Evolutionary conservation across 2,797 vertebrate species (phyloP), one percentile per base, ranked within the genome.

Genomic region (Urocyon cinereoargenteus): DNA sequence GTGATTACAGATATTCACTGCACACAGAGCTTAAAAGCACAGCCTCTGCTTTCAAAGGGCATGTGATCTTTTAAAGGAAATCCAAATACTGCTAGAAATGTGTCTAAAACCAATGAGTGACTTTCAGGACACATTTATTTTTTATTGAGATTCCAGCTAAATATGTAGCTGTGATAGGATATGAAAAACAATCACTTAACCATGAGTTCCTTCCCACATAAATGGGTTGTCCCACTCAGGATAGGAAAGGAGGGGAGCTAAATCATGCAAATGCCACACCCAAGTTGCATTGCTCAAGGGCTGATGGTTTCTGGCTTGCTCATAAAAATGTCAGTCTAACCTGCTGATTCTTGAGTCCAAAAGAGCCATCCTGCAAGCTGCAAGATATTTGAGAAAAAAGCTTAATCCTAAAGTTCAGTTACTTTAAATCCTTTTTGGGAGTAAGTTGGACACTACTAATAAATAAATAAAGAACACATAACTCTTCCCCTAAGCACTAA

Each of bases 81-180:
- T 51, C 86, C 53, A n/a, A 70, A 82, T 51, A 22, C 40, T 40
- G 19, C 55, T 21, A 87, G 55, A 86, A 86, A 89, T 89, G 45
- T 57, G 28, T 51, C 70, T 34, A 64, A 95, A 95, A 72, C 26
- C 70, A 75, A 86, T 49, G 90, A 79, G 78, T 62, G 49, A 92
- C 66, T 92, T 92, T 72, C 28, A 87, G 61, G 82, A 86, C 64
- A 89, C 40, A 34, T 51, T 26, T 31, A 19, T 75, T 91, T 90
- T 91, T 91, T 55, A 92, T 70, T n/a, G 36, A 75, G 28, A 34
- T 26, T 85, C 75, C 64, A 82, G 15, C 28, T 91, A 82, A 95
- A 66, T 55, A 81, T 13, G 19, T 31, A 61, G 51, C 53, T 81
- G n/a, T 55, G 81, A 86, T 15, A 53, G 19, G 34, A 62, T 61